phyloP scores from a whole-genome alignment of 1,140 invertebrate species.

The Schmidtea mediterranea region DNA sequence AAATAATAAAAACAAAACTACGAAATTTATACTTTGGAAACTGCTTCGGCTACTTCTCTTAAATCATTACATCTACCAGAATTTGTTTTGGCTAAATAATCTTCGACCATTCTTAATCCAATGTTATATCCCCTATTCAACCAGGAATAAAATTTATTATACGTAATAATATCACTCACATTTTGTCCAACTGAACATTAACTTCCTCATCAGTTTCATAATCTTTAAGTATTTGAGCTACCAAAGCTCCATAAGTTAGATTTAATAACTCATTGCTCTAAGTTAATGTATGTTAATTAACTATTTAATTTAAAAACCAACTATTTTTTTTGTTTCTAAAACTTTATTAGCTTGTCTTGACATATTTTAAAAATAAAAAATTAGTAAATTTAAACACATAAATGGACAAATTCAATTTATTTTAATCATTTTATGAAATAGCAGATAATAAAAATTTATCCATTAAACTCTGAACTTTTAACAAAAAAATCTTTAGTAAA shows the following conservation, averaged over 20 bases:
- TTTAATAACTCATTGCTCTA: conserved; percentile 88
- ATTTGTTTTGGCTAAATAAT: conserved; percentile 70
- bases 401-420: no score
- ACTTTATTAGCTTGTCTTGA: no score
- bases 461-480: no score
- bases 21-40: conserved; percentile 36
- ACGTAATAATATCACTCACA: conserved; percentile 17
- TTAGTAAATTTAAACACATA: no score
- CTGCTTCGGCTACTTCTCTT: conserved; percentile 81
- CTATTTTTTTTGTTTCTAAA: no score
- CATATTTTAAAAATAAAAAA: no score
- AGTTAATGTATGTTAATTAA: conserved; percentile 17
- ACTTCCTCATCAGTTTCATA: conserved; percentile 79
- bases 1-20: conserved; percentile 2
- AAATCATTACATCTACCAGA: conserved; percentile 70
- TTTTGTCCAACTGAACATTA: conserved; percentile 31
- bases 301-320: no score
- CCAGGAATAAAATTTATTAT: conserved; percentile 5
- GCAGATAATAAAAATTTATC: no score
- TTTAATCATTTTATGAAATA: no score
- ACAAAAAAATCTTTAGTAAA: no score
- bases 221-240: conserved; percentile 82
- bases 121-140: conserved; percentile 65
- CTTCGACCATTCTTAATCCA: conserved; percentile 81
- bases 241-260: conserved; percentile 81